Evolutionary conservation across 2,797 vertebrate species (phyloP).

Genomic region (Pteronotus mesoamericanus): DNA sequence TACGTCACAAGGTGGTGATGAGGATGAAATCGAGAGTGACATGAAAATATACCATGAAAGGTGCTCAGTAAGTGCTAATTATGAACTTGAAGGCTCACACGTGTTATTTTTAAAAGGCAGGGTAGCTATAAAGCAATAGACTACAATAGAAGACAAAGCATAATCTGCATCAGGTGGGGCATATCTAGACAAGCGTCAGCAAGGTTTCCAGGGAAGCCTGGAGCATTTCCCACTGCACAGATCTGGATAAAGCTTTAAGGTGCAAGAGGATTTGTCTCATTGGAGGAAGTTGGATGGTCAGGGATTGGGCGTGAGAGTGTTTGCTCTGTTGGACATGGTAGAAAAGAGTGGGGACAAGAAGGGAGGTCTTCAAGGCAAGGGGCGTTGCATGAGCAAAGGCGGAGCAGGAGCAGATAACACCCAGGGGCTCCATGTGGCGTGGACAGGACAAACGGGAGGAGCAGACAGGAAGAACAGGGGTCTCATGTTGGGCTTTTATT

Average conservation of each 20-base stretch:
- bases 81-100: background rate
- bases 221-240: background rate
- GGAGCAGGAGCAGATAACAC: background rate
- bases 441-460: rapidly evolving
- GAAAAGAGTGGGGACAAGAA: background rate
- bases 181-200: background rate
- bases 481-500: background rate
- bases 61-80: background rate
- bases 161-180: background rate
- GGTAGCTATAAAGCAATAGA: background rate
- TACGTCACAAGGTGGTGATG: background rate
- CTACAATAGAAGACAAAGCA: background rate
- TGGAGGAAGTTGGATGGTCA: background rate
- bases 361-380: background rate
- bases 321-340: background rate
- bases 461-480: rapidly evolving
- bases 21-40: background rate
- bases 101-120: background rate
- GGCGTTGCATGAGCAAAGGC: background rate
- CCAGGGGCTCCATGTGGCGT: rapidly evolving
- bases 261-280: background rate
- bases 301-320: background rate
- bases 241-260: background rate
- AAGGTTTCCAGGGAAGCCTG: background rate
- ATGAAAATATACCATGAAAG: background rate